These are phyloP conservation scores for Megalops atlanticus DNA, from an alignment of 2,113 vertebrate species.

Conservation along the genomic window DNA sequence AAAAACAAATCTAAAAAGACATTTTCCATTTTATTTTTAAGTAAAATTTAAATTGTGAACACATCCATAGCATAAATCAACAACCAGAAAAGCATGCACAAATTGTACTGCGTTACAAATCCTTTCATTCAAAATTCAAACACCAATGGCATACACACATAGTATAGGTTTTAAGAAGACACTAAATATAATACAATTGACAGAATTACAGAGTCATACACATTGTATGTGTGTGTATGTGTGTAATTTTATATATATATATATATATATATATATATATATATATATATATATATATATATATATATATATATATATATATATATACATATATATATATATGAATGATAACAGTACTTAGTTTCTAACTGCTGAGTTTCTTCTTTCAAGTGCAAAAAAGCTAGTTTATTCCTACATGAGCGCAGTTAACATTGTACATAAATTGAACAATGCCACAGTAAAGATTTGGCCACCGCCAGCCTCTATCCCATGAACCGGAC, in stretches of 20 bases:
- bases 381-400: constrained; percentile 78
- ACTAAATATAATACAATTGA: constrained; percentile 14
- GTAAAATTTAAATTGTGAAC: constrained; percentile 51
- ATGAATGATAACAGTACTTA: constrained; percentile 45
- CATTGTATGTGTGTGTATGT: too few species aligned
- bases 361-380: constrained; percentile 41
- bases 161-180: constrained; percentile 16
- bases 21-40: constrained; percentile 35
- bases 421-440: constrained; percentile 39
- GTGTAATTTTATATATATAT: too few species aligned
- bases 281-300: constrained; percentile 40
- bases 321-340: constrained; percentile 43
- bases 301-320: constrained; percentile 28
- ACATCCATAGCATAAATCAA: constrained; percentile 59
- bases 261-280: constrained; percentile 18
- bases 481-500: constrained; percentile 10
- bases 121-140: constrained; percentile 48
- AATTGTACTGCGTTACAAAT: constrained; percentile 56
- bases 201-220: constrained; percentile 31
- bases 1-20: constrained; percentile 57
- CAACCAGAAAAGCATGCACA: constrained; percentile 57
- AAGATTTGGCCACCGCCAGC: constrained; percentile 32
- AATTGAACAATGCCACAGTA: constrained; percentile 35
- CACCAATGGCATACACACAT: constrained; percentile 48
- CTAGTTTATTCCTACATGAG: constrained; percentile 65